Conservation (phyloP, 1,140 invertebrate genomes). For the Batillaria attramentaria region DNA sequence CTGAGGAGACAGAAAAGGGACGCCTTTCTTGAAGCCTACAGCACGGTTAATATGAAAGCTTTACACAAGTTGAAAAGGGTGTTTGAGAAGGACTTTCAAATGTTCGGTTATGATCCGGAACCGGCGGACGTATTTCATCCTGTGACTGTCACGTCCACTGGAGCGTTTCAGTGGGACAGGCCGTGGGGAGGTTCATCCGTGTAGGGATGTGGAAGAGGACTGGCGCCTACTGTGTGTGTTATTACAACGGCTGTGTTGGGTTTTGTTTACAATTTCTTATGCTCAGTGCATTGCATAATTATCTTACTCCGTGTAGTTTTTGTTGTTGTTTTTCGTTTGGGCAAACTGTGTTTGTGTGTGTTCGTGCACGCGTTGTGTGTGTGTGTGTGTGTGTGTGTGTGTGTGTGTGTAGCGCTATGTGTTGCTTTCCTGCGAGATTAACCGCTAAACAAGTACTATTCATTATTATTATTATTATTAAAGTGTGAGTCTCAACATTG, state of each 20-base stretch:
- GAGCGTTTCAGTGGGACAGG: conserved; percentile 18
- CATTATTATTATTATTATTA: too few species aligned
- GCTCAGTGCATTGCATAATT: not conserved
- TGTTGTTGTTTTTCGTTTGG: not conserved
- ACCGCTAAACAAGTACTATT: too few species aligned
- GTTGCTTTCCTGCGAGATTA: too few species aligned
- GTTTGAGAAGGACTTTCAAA: not conserved
- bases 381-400: too few species aligned
- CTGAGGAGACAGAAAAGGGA: conserved; percentile 14
- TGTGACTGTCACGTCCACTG: not conserved
- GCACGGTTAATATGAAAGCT: not conserved
- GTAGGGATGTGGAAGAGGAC: too few species aligned
- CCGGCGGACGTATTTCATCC: not conserved
- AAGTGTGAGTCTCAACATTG: too few species aligned
- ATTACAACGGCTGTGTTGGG: not conserved
- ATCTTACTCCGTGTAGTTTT: not conserved
- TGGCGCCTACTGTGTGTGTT: too few species aligned
- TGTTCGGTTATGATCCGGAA: conserved; percentile 10
- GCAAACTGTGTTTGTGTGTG: not conserved
- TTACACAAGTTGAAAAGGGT: not conserved
- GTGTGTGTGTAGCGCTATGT: too few species aligned
- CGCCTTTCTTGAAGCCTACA: conserved; percentile 6
- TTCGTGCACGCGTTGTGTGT: not conserved
- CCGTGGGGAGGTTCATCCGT: too few species aligned
- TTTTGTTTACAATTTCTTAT: not conserved